A percentile compares a stretch with the other conserved stretches of the same genome.
phyloP scores from a whole-genome alignment of 1,140 invertebrate species.

The Caenorhabditis inopinata region DNA sequence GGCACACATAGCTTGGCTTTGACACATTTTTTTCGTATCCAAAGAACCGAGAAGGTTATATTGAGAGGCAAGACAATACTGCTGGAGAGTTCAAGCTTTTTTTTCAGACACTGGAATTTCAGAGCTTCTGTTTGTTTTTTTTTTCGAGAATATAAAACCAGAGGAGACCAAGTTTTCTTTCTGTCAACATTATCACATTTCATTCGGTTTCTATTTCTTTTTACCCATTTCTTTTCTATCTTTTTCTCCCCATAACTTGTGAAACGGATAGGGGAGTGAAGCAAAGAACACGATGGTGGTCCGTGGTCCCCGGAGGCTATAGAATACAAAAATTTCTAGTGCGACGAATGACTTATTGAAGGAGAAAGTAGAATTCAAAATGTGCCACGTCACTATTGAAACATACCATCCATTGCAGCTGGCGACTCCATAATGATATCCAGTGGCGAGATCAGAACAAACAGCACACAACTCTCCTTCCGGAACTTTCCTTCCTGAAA shows the following conservation, averaged over 20 bases:
- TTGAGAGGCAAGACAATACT: background rate
- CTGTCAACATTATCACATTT: constrained; percentile 19
- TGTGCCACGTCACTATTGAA: background rate
- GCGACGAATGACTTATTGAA: background rate
- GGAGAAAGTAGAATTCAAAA: background rate
- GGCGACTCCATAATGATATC: constrained; percentile 64
- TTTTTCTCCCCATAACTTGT: background rate
- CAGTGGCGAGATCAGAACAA: constrained; percentile 69
- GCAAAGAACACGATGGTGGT: constrained; percentile 20
- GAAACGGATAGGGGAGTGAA: constrained; percentile 23
- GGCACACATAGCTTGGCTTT: background rate
- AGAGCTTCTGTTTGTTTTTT: background rate
- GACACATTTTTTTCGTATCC: background rate
- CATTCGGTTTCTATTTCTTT: constrained; percentile 3
- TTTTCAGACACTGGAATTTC: background rate
- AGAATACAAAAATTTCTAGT: constrained; percentile 31
- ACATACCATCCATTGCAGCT: constrained; percentile 61
- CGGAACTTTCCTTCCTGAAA: constrained; percentile 64
- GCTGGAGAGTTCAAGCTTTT: background rate
- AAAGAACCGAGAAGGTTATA: background rate
- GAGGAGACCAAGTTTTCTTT: background rate
- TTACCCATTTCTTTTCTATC: background rate
- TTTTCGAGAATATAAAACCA: background rate
- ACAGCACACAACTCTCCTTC: constrained; percentile 69
- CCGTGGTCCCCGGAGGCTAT: background rate